Conservation (phyloP, 2,888 invertebrate species). For the Matsumyia berberina region DNA sequence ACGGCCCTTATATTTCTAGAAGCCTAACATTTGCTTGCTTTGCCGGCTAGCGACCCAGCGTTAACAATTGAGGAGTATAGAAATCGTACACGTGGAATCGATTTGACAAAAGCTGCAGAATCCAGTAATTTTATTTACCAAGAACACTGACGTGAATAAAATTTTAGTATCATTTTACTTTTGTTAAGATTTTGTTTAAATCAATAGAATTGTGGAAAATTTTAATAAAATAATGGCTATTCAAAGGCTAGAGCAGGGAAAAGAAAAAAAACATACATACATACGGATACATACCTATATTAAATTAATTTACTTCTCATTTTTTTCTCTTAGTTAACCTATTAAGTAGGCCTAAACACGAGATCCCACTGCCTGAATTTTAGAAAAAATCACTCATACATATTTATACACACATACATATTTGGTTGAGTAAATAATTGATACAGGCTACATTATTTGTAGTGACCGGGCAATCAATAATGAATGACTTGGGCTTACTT, state of each 20-base stretch:
- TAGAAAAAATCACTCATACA: not conserved
- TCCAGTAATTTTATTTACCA: conserved; percentile 78
- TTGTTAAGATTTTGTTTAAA: conserved; percentile 17
- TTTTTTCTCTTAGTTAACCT: not conserved
- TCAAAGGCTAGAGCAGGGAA: not conserved
- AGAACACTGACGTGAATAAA: conserved; percentile 80
- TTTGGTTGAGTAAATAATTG: not conserved
- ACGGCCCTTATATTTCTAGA: conserved; percentile 95
- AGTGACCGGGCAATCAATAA: not conserved
- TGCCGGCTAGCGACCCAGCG: conserved; percentile 89
- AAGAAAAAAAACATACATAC: not conserved
- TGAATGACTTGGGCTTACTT: too few species aligned
- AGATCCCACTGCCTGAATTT: conserved; percentile 22
- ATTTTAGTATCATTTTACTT: conserved; percentile 1
- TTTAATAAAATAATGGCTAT: conserved; percentile 4
- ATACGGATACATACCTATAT: not conserved
- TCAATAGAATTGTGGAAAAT: not conserved
- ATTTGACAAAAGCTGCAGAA: conserved; percentile 82
- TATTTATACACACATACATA: too few species aligned
- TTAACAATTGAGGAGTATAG: conserved; percentile 39
- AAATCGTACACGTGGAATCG: conserved; percentile 83
- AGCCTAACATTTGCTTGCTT: conserved; percentile 96
- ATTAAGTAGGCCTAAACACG: not conserved
- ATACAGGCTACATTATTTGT: not conserved
- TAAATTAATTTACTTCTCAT: not conserved